These are phyloP conservation scores for Leptinotarsa peninsularis DNA, from an alignment of 2,888 invertebrate species.

Conservation along the genomic window DNA sequence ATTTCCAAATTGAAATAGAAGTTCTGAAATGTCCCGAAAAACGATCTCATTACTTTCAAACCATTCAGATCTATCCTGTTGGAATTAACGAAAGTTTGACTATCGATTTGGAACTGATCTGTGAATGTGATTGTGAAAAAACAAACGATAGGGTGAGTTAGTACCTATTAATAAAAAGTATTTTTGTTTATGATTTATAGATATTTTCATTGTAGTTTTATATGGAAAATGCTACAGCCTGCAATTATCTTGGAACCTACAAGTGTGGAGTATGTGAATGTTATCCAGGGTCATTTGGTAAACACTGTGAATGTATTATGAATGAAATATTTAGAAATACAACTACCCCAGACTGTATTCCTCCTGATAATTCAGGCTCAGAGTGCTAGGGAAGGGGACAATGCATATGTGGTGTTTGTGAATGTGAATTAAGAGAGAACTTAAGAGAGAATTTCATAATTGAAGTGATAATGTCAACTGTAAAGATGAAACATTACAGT, in stretches of 20 bases:
- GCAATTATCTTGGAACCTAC: constrained; percentile 82
- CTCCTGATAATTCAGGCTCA: constrained; percentile 42
- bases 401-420: constrained; percentile 86
- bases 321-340: constrained; percentile 48
- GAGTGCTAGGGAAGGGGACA: constrained; percentile 81
- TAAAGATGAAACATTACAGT: neutral
- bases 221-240: constrained; percentile 74
- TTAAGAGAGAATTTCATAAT: constrained; percentile 54
- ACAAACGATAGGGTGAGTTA: constrained; percentile 68
- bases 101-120: constrained; percentile 91
- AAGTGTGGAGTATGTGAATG: constrained; percentile 95
- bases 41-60: constrained; percentile 83
- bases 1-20: constrained; percentile 83
- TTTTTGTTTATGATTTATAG: neutral
- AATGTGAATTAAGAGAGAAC: constrained; percentile 75
- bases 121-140: constrained; percentile 94
- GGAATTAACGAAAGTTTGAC: constrained; percentile 91
- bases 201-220: constrained; percentile 68
- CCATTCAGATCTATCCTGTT: constrained; percentile 91
- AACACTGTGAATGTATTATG: constrained; percentile 85
- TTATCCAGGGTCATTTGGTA: constrained; percentile 82
- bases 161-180: neutral
- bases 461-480: neutral
- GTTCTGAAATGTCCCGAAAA: constrained; percentile 89
- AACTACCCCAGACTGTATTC: constrained; percentile 45